Percentiles rank a stretch among this genome's conserved stretches.
Conservation (phyloP, 92 coral and sea anemone genomes). For the Scolanthus callimorphus region DNA sequence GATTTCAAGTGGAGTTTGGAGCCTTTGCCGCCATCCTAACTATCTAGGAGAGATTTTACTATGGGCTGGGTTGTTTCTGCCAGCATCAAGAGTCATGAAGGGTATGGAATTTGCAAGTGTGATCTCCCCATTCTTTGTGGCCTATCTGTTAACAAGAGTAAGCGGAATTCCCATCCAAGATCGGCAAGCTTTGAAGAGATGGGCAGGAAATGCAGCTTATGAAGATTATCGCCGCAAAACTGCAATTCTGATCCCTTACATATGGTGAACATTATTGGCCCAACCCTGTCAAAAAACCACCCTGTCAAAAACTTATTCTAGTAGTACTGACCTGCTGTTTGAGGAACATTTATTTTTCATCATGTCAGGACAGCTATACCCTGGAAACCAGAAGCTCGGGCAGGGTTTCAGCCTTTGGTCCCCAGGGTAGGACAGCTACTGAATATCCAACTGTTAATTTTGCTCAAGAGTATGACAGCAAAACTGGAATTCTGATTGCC, state of each 20-base stretch:
- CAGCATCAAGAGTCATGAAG: conserved; percentile 84
- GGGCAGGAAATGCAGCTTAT: conserved; percentile 70
- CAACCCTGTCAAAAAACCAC: too few relatives aligned
- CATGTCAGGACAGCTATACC: too few relatives aligned
- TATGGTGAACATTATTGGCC: conserved; percentile 92
- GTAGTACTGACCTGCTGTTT: too few relatives aligned
- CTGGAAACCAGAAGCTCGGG: too few relatives aligned
- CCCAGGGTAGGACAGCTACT: too few relatives aligned
- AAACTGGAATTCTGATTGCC: too few relatives aligned
- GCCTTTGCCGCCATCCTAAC: conserved; percentile 84
- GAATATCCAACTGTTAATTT: too few relatives aligned
- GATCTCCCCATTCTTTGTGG: conserved; percentile 80
- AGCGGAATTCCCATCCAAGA: conserved; percentile 90
- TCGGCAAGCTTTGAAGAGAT: conserved; percentile 71
- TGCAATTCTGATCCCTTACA: conserved; percentile 74
- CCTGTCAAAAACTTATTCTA: too few relatives aligned
- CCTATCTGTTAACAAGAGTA: conserved; percentile 52
- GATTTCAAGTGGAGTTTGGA: conserved; percentile 94
- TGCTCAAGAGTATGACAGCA: too few relatives aligned
- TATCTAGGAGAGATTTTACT: conserved; percentile 91
- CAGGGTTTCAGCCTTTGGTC: too few relatives aligned
- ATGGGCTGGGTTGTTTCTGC: conserved; percentile 83
- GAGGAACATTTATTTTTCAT: too few relatives aligned
- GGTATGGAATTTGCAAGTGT: conserved; percentile 77
- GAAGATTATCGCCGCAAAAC: conserved; percentile 73